Base-by-base conservation (phyloP, 2,888 invertebrate genomes). In the Cerastis leucographa region DNA sequence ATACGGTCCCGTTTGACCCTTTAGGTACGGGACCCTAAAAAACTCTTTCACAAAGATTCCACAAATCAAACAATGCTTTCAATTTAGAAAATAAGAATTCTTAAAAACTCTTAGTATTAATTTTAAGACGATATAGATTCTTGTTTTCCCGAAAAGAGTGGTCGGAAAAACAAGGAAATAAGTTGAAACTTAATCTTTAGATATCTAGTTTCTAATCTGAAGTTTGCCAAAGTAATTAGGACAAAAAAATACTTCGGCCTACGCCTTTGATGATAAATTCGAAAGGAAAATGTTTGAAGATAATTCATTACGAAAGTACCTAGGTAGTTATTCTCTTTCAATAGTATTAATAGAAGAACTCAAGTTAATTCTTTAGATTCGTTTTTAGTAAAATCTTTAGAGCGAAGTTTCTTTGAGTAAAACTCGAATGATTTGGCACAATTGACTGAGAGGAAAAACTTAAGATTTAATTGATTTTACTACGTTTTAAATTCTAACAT, bases 181-280 rank as follows among this genome's bases (percentile, higher is more conserved):
- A 66, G 25, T 19, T 19, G 25, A 19, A 73, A 80, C 14, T 67
- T 81, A 35, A 79, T 68, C 54, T 67, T 40, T 40, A 59, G 71
- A 62, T 67, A 70, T 62, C 51, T 76, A 71, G 70, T 82, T 71
- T 66, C 29, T 54, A 54, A 81, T 66, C 29, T 70, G 22, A 75
- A 71, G 56, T 62, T 82, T 49, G 49, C 2, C 22, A 12, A 80
- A 77, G 44, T 62, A 62, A 76, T 76, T 64, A 44, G 9, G 9
- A 51, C 44, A 49, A 76, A 81, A 72, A 69, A 71, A 44, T 12
- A 71, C n/a, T 76, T 40, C 35, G 22, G 25, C 12, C 7, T 29
- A 59, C 29, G 46, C 44, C 62, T 77, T 76, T 68, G 49, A 64
- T 71, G 22, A 51, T 56, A 65, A 59, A 81, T 81, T 59, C 64